Evolutionary conservation across 2,113 vertebrate species (phyloP), one percentile per base, ranked within the genome.

Genomic region (Halichoeres trimaculatus): DNA sequence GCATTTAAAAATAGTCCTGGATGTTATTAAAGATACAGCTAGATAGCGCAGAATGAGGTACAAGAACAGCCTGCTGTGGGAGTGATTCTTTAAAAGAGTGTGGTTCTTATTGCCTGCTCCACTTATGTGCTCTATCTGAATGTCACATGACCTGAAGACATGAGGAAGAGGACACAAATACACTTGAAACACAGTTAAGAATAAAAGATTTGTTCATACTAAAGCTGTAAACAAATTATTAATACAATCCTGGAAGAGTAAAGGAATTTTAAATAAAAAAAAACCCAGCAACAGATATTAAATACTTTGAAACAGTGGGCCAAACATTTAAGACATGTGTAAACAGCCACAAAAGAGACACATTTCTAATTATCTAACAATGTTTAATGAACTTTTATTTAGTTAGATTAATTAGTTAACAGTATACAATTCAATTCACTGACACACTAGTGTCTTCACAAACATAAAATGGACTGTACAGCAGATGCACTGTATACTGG

Each of bases 341-440:
- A 68, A 85, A 83, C 70, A 83, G 40, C 54, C 70, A 81, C 43
- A 74, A 83, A 19, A 75, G 30, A 84, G 69, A 81, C 76, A 89
- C 69, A 72, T 59, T 78, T 61, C 56, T 68, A 83, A 66, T 90
- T 90, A 93, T 89, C 89, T 89, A 93, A 92, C 90, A 91, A 93
- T 90, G 88, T 91, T 93, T 92, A 91, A 94, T 93, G 89, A 88
- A 81, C 84, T 90, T 92, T 91, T 91, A 92, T 91, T 92, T 86
- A 85, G 88, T 91, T 93, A 89, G 86, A 91, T 93, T 92, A 90
- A 92, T 91, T 90, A 92, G 92, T 91, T 91, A 93, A 92, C 93
- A 94, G 92, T 92, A 91, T 94, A 94, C 93, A 95, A 91, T 93
- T 94, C 85, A 93, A 92, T 87, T 91, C 93, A 95, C 93, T 78